Base-by-base conservation (phyloP, 2,888 invertebrate genomes). In the Leucophenga maculata region DNA sequence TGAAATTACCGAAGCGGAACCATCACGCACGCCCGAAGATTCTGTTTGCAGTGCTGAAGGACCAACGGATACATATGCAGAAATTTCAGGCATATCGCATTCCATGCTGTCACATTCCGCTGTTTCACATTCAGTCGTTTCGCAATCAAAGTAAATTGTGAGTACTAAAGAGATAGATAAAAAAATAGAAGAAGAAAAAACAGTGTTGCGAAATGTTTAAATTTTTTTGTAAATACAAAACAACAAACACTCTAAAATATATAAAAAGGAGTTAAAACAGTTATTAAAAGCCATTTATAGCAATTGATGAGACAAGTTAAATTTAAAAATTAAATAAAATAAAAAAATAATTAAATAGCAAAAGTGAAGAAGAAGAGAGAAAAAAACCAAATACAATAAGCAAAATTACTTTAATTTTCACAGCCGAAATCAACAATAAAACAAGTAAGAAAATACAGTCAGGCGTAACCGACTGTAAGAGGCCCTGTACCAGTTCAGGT, bases 21-120 rank as follows among this genome's bases (percentile, higher is more conserved):
- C 93, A 66, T 95, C 95, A 22, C 92, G 94, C 75, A 96, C 96
- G 18, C 96, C 96, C 13, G 96, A 97, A 88, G 97, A 97, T 89
- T 96, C 96, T 1, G 95, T 96, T 55, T 96, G 96, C 89, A 95
- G 95, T 81, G 93, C 92, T 77, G 96, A 96, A 89, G 96, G 95
- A 2, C 94, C 94, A 72, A 93, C 93, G 74, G 93, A 89, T 73
- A 88, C 88, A 46, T 86, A 85, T 81, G 89, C 86, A 55, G 89
- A 89, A 85, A 83, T 88, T 70, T 88, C 89, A 66, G 88, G 87
- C 69, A 84, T 89, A 74, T 89, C 89, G 67, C 86, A 87, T 75
- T 88, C 88, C 26, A 88, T 87, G 85, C 78, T 87, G 62, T 86
- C 87, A 72, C 87, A 87, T 74, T 86, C 88, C 68, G 83, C 84